Evolutionary conservation across 2,797 vertebrate genomes (phyloP).

Genomic region (Enteromius viviparus): DNA sequence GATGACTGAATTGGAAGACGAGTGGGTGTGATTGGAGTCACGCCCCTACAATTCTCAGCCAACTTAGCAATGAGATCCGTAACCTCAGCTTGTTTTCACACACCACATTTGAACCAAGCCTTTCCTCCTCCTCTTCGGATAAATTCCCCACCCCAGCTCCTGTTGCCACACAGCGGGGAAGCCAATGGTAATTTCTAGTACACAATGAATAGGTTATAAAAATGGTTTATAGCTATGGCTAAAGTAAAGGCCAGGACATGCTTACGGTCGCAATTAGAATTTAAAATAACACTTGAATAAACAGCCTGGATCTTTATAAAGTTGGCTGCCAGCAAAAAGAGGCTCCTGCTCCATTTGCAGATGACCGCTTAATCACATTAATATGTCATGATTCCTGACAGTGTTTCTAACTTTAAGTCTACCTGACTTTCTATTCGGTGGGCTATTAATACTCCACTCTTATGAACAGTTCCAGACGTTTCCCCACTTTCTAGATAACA

Average conservation of each 20-base stretch:
- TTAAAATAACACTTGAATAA: constrained; percentile 50
- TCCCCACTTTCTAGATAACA: neutral
- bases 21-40: constrained; percentile 64
- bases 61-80: constrained; percentile 61
- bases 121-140: constrained; percentile 33
- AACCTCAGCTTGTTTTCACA: constrained; percentile 61
- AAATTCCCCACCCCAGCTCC: constrained; percentile 51
- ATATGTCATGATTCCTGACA: constrained; percentile 11
- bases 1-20: constrained; percentile 69
- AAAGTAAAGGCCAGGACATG: constrained; percentile 15
- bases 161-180: constrained; percentile 57
- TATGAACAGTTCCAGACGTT: neutral
- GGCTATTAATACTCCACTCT: neutral
- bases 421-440: neutral
- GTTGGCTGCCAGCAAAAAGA: constrained; percentile 12
- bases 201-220: constrained; percentile 61
- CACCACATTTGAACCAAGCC: constrained; percentile 31
- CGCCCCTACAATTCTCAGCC: constrained; percentile 48
- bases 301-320: constrained; percentile 10
- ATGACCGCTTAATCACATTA: neutral
- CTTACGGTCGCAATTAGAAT: constrained; percentile 23
- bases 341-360: constrained; percentile 5
- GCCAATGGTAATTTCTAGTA: constrained; percentile 58
- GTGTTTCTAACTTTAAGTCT: neutral
- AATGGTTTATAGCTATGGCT: constrained; percentile 48